Base-by-base conservation (phyloP, 2,113 vertebrate genomes). In the Spea bombifrons region DNA sequence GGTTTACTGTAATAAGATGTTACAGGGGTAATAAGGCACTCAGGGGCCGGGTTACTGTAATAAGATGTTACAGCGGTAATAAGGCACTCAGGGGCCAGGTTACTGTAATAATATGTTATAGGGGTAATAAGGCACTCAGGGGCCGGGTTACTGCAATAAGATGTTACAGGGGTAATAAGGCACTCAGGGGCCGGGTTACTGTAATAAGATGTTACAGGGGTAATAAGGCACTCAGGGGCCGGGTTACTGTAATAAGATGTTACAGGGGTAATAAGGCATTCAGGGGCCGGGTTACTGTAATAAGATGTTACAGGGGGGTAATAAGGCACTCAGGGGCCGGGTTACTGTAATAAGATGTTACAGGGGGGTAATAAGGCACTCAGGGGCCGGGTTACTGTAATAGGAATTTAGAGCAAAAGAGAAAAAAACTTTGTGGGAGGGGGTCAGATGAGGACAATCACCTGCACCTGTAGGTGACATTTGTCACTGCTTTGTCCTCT, bases 401-500 rank as follows among this genome's bases (percentile, higher is more conserved):
- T 44, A 55, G 59, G 5, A 13, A 72, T 59, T 71, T 13, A 66
- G 44, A 13, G 66, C 30, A 30, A 30, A 30, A 30, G 1, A 30
- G 30, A 30, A 30, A 30, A 30, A 30, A 30, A 30, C 30, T 30
- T 30, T 30, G 30, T 30, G n/a, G 61, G 7, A 17, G n/a, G 61
- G 61, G 77, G 53, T 79, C 77, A 73, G 63, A 8, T 68, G 63
- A 73, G 77, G 77, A 73, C 70, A 73, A 63, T 79, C 71, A 48
- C 50, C 49, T 79, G 71, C 70, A 79, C 70, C 77, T 79, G 77
- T 73, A 63, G 8, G 46, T 73, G 70, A 79, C 77, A 79, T 79
- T 79, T 79, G 76, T 78, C 75, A 73, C 61, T 79, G 70, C 77
- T 79, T 73, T 79, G 77, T 79, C 75, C 75, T 77, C 66, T 61